Evolutionary conservation across 2,888 invertebrate genomes (phyloP).

Genomic region (Crematogaster levior): DNA sequence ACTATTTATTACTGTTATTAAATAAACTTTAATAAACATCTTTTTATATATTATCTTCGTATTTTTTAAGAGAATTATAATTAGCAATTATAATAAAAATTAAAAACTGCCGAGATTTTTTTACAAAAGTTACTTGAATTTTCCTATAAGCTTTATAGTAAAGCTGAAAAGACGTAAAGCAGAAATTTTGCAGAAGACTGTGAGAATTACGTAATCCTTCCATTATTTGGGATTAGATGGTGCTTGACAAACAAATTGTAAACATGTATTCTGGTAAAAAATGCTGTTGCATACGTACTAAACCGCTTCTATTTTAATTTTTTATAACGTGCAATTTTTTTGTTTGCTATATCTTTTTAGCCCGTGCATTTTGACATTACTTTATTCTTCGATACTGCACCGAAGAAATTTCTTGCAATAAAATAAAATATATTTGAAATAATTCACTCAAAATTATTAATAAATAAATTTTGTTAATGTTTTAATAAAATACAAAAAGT

Average conservation of each 20-base stretch:
- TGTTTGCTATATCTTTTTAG: neutral
- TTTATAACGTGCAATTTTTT: neutral
- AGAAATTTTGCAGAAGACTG: neutral
- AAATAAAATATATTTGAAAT: neutral
- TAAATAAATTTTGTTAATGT: no score
- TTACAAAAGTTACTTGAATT: neutral
- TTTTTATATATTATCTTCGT: neutral
- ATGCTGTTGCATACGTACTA: neutral
- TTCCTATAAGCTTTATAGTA: neutral
- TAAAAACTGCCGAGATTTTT: neutral
- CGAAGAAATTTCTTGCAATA: neutral
- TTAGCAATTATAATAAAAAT: no score
- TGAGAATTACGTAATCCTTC: slow-evolving; percentile 10
- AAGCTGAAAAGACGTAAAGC: neutral
- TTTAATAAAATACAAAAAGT: neutral
- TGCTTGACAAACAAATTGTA: neutral
- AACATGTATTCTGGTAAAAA: neutral
- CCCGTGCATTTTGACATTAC: neutral
- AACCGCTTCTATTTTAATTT: neutral
- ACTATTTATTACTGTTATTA: no score
- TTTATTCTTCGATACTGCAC: neutral
- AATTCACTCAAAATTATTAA: no score
- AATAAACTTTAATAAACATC: neutral
- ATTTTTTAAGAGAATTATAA: slow-evolving; percentile 7
- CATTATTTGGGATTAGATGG: slow-evolving; percentile 15